Conservation (phyloP, 1,140 invertebrate species). For the Zaprionus inermis region DNA sequence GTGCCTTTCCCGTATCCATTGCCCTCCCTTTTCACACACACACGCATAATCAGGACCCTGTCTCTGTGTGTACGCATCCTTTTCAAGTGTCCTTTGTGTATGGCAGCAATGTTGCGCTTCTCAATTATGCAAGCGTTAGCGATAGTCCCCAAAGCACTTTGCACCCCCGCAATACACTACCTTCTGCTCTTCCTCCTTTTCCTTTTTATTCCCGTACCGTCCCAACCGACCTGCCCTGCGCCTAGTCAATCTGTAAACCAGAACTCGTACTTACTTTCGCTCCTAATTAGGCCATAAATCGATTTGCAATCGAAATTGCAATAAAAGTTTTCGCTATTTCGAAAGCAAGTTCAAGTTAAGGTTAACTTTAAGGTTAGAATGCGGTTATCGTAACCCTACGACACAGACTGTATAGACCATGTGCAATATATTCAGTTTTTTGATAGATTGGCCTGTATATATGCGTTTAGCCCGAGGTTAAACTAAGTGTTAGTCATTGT, state of each 20-base stretch:
- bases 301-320: neutral
- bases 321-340: neutral
- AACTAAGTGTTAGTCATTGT: neutral
- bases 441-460: neutral
- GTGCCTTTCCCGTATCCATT: neutral
- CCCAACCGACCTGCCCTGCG: neutral
- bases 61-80: slow-evolving; percentile 29
- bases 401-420: too few species aligned
- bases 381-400: too few species aligned
- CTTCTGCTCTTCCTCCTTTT: neutral
- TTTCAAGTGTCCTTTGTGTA: slow-evolving; percentile 50
- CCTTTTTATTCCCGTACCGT: too few species aligned
- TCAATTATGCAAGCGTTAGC: slow-evolving; percentile 42
- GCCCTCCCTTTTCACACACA: too few species aligned
- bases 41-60: slow-evolving; percentile 2
- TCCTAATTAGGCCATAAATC: slow-evolving; percentile 1
- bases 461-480: neutral
- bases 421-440: too few species aligned
- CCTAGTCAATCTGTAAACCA: neutral
- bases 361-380: neutral
- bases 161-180: neutral
- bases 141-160: slow-evolving; percentile 44
- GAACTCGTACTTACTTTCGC: neutral
- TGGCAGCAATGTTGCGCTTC: slow-evolving; percentile 32
- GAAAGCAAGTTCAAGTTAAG: neutral